Conservation (phyloP, 2,797 vertebrate species). For the Xenentodon cancila region DNA sequence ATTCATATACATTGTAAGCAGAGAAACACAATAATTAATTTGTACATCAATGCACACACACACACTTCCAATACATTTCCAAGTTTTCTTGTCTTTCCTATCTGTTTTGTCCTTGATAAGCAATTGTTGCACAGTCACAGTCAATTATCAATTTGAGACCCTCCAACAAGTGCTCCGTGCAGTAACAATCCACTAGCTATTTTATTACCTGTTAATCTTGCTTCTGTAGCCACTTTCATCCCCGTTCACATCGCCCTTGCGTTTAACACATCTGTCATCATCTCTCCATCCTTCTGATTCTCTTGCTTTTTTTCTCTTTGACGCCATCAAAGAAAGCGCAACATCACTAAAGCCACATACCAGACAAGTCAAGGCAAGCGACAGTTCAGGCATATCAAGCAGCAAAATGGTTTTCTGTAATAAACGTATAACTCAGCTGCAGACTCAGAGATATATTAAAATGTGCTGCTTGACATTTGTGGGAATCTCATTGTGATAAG, state of each 20-base stretch:
- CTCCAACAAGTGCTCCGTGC: not conserved
- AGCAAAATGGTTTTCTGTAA: conserved; percentile 54
- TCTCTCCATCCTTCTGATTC: conserved; percentile 8
- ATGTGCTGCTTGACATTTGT: conserved; percentile 23
- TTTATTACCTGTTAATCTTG: conserved; percentile 3
- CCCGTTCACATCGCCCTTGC: conserved; percentile 28
- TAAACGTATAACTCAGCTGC: conserved; percentile 64
- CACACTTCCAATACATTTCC: too few species aligned
- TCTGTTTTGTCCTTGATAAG: not conserved
- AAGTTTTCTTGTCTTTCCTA: conserved; percentile 7
- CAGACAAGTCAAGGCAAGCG: conserved; percentile 31
- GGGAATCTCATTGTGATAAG: conserved; percentile 8
- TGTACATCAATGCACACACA: too few species aligned
- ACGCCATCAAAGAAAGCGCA: conserved; percentile 52
- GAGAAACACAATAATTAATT: too few species aligned
- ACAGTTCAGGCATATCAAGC: conserved; percentile 57
- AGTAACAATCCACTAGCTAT: conserved; percentile 2
- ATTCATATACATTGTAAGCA: too few species aligned
- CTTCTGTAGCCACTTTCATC: conserved; percentile 15
- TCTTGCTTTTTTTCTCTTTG: conserved; percentile 19
- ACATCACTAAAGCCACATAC: conserved; percentile 15
- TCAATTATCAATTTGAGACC: conserved; percentile 1
- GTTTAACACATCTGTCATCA: conserved; percentile 29
- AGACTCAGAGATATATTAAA: conserved; percentile 22
- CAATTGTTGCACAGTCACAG: conserved; percentile 12